phyloP scores from a whole-genome alignment of 2,797 vertebrate genomes.

The Paedocypris micromegethes region DNA sequence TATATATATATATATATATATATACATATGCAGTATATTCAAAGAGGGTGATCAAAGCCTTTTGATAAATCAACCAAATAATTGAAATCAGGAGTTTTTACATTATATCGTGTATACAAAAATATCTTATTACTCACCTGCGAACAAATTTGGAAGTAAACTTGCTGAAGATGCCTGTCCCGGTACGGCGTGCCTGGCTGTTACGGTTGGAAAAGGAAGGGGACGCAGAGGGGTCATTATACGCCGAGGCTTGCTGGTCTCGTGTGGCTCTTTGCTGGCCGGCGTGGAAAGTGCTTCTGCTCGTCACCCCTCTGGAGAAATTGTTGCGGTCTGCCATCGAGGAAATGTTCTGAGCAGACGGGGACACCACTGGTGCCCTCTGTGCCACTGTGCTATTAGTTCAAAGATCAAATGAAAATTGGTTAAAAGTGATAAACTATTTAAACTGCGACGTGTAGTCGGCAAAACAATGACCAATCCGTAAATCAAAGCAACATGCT shows the following conservation, averaged over 20 bases:
- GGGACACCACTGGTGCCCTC: slow-evolving; percentile 70
- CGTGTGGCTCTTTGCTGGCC: slow-evolving; percentile 75
- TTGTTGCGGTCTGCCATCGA: slow-evolving; percentile 69
- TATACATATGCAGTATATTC: no score
- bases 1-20: no score
- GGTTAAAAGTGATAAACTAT: slow-evolving; percentile 1
- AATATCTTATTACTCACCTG: slow-evolving; percentile 62
- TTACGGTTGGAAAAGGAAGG: slow-evolving; percentile 67
- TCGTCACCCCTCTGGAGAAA: slow-evolving; percentile 72
- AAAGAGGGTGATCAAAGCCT: no score
- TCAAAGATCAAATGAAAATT: slow-evolving; percentile 13
- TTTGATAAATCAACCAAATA: no score
- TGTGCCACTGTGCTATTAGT: slow-evolving; percentile 65
- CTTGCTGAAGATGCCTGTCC: slow-evolving; percentile 79
- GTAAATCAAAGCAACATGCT: background rate
- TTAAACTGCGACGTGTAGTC: background rate
- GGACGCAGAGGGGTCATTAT: slow-evolving; percentile 68
- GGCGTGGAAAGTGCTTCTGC: slow-evolving; percentile 76
- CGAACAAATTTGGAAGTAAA: slow-evolving; percentile 81
- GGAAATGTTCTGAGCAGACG: slow-evolving; percentile 75
- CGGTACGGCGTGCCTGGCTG: slow-evolving; percentile 71
- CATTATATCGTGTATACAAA: no score
- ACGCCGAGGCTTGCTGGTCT: slow-evolving; percentile 71
- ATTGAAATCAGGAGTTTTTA: no score
- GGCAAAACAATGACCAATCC: background rate